phyloP scores from a whole-genome alignment of 2,113 vertebrate species.

The Acanthochromis polyacanthus region DNA sequence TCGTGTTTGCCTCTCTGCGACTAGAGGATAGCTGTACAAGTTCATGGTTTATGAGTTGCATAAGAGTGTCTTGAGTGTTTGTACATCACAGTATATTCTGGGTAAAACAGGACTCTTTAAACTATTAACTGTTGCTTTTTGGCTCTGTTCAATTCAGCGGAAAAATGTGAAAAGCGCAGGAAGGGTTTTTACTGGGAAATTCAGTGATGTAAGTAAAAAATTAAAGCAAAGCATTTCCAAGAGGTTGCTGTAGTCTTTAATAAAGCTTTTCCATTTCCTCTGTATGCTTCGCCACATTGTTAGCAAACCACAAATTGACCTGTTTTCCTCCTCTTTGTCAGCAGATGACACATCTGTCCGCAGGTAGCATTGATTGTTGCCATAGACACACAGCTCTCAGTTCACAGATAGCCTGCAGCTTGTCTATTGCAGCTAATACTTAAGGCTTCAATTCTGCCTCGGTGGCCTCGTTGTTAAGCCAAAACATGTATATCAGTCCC shows the following conservation, averaged over 20 bases:
- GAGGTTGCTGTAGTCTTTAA: background rate
- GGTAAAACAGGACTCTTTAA: slow-evolving; percentile 1
- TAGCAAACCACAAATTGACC: slow-evolving; percentile 18
- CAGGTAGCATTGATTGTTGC: slow-evolving; percentile 35
- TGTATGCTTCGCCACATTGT: background rate
- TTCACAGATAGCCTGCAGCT: slow-evolving; percentile 9
- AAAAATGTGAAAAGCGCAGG: background rate
- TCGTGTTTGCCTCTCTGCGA: background rate
- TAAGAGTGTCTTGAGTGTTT: background rate
- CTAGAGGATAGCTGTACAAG: background rate
- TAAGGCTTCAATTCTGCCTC: background rate
- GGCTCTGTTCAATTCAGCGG: background rate
- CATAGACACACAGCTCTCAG: slow-evolving; percentile 32
- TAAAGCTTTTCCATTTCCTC: background rate
- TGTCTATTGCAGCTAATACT: background rate
- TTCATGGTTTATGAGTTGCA: slow-evolving; percentile 19
- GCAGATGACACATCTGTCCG: slow-evolving; percentile 31
- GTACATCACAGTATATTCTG: background rate
- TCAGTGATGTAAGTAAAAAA: background rate
- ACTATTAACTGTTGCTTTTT: background rate
- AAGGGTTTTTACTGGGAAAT: background rate
- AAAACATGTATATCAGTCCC: background rate
- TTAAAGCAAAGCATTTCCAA: background rate
- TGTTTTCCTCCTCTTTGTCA: slow-evolving; percentile 39
- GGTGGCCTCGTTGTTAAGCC: slow-evolving; percentile 1